Percentiles rank a stretch among this genome's conserved stretches.
Conservation (phyloP, 2,888 invertebrate genomes). For the Cynaeus angustus region DNA sequence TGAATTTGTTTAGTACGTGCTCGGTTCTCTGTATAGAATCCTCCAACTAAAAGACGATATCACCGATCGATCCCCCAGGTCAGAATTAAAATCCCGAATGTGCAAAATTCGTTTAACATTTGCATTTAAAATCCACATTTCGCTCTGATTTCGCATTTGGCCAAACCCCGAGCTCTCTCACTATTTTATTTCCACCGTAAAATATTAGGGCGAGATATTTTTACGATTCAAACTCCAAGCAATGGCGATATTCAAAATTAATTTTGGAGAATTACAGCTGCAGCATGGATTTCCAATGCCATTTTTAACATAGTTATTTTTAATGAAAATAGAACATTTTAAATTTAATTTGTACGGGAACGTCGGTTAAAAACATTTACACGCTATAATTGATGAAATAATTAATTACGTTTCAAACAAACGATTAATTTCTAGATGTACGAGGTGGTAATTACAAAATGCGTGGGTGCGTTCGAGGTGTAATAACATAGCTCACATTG, state of each 20-base stretch:
- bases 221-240: conserved; percentile 11
- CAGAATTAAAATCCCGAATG: conserved; percentile 42
- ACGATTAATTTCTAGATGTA: conserved; percentile 11
- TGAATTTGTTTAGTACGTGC: not conserved
- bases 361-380: conserved; percentile 4
- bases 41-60: conserved; percentile 9
- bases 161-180: not conserved
- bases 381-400: not conserved
- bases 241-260: conserved; percentile 25
- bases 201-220: conserved; percentile 36
- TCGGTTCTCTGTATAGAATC: not conserved
- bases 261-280: conserved; percentile 3
- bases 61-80: conserved; percentile 36
- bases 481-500: not conserved
- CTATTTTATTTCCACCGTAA: conserved; percentile 14
- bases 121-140: conserved; percentile 44
- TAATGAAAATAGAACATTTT: conserved; percentile 2
- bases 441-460: conserved; percentile 10
- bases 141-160: conserved; percentile 31
- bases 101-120: conserved; percentile 39
- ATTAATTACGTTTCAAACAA: conserved; percentile 10
- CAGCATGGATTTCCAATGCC: not conserved
- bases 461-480: not conserved
- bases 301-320: conserved; percentile 4
- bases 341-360: not conserved